Base-by-base conservation (phyloP, 2,797 vertebrate genomes). In the Gambelia wislizenii region DNA sequence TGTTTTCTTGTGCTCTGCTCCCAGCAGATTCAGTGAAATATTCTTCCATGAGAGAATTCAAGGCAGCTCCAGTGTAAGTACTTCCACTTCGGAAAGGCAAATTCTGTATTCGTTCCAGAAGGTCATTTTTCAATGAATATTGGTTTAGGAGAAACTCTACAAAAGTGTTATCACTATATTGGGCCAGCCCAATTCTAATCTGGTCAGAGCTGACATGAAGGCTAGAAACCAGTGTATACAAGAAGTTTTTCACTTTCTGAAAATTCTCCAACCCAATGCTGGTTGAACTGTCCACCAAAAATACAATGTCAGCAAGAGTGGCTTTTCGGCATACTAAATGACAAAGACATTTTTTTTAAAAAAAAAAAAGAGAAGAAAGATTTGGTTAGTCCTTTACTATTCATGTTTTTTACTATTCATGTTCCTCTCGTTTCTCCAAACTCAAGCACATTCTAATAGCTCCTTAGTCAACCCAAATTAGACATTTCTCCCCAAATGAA, bases 251-350 rank as follows among this genome's bases (percentile, higher is more conserved):
- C 49, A 98, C 83, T 74, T 97, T 96, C 90, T 95, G 72, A 85
- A 98, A 98, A 94, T 96, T 96, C 1, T 33, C 39, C 2, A 61
- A 30, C 30, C 96, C 95, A 1, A 98, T 97, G 91, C 96, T 98
- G 54, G 95, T 89, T 36, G 98, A 98, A 86, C 97, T 96, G 59
- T 98, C 98, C 82, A 98, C 94, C 84, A 98, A 93, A 93, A 98
- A 98, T 72, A 98, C 97, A 67, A 98, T 96, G 91, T 98, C 98
- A 3, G 97, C 97, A 39, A 95, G 44, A 0, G 92, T 96, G 59
- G 96, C 97, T 85, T 95, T 94, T 93, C 92, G 91, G 93, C 98
- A 98, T 88, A 91, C 98, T 98, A 82, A 4, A 86, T 84, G 56
- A 76, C 22, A 82, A 49, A 87, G 52, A 80, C 18, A 8, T 36